Evolutionary conservation across 2,113 vertebrate species (phyloP).

Genomic region (Zingel zingel): DNA sequence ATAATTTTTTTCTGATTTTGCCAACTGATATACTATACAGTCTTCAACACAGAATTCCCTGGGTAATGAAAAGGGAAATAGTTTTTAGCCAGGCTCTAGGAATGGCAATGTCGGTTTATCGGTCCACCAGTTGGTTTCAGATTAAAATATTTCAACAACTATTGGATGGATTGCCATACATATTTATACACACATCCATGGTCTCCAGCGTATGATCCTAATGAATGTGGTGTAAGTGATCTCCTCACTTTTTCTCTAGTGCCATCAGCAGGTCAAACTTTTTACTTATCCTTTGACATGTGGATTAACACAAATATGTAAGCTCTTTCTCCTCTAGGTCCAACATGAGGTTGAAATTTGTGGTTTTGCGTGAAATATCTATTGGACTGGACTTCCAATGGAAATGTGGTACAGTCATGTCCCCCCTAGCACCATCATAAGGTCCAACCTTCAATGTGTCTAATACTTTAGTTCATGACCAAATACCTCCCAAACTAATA

Average conservation of each 20-base stretch:
- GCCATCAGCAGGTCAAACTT: neutral
- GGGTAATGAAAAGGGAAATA: too few species aligned
- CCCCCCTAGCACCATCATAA: too few species aligned
- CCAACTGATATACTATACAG: too few species aligned
- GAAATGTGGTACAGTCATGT: neutral
- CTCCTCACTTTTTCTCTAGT: neutral
- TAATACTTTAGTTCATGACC: too few species aligned
- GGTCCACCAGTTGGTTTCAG: neutral
- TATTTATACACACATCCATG: neutral
- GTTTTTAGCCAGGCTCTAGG: neutral
- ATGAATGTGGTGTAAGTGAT: neutral
- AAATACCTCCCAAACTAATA: too few species aligned
- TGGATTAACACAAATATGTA: neutral
- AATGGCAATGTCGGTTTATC: neutral
- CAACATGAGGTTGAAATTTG: neutral
- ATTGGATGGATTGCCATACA: too few species aligned
- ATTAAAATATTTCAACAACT: too few species aligned
- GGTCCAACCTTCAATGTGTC: too few species aligned
- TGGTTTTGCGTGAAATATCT: neutral
- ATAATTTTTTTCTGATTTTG: neutral
- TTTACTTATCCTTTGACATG: too few species aligned
- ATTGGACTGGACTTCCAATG: neutral
- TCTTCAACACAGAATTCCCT: neutral
- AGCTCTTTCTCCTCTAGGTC: neutral
- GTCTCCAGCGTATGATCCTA: neutral